Percentiles rank a stretch among this genome's conserved stretches.
These are phyloP conservation scores for Varanus salvator DNA, from an alignment of 2,113 vertebrate genomes.

Conservation along the genomic window DNA sequence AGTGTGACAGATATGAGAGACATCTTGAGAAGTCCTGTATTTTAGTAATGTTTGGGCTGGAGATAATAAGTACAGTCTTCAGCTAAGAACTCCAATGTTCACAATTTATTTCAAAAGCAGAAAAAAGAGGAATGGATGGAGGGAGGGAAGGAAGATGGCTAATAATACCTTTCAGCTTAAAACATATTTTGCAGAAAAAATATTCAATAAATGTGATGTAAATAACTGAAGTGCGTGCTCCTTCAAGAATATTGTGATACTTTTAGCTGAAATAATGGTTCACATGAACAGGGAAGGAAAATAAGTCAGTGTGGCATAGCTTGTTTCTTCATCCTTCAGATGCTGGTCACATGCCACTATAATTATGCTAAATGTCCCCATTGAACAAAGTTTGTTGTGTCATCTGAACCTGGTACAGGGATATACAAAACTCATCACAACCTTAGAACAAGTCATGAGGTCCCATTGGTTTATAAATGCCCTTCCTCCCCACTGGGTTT, in stretches of 20 bases:
- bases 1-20: constrained; percentile 65
- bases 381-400: too few species aligned
- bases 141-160: not conserved
- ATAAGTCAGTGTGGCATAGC: too few species aligned
- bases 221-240: rapidly evolving
- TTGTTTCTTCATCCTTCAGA: too few species aligned
- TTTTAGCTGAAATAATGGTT: not conserved
- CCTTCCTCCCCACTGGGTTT: too few species aligned
- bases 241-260: not conserved
- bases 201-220: not conserved
- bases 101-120: constrained; percentile 40
- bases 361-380: too few species aligned
- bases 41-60: constrained; percentile 57
- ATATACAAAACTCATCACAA: too few species aligned
- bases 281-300: too few species aligned
- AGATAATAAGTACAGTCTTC: constrained; percentile 74
- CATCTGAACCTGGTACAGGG: too few species aligned
- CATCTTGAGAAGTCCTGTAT: constrained; percentile 56
- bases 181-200: constrained; percentile 28
- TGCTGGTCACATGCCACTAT: too few species aligned
- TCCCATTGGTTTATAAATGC: too few species aligned
- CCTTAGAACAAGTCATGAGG: too few species aligned
- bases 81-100: constrained; percentile 65
- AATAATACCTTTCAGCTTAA: constrained; percentile 37
- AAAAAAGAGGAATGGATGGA: not conserved